phyloP scores from a whole-genome alignment of 2,888 invertebrate genomes.

The Scaptomyza parva region DNA sequence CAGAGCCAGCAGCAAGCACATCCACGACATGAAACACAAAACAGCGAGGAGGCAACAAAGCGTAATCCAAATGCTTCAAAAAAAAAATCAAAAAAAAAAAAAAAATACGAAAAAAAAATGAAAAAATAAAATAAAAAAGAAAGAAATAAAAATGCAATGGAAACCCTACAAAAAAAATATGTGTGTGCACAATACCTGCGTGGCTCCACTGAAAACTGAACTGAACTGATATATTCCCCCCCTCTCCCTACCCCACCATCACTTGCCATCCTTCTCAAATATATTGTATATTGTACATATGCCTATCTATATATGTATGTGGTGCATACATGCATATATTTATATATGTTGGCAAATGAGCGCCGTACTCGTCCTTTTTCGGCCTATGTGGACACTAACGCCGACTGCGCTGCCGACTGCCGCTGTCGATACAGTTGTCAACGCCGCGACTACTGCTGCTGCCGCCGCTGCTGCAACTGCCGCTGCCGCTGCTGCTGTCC shows the following conservation, averaged over 20 bases:
- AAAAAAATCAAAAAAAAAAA: constrained; percentile 23
- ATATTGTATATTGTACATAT: constrained; percentile 20
- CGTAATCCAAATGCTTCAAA: constrained; percentile 78
- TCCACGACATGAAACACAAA: constrained; percentile 33
- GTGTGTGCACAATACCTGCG: constrained; percentile 52
- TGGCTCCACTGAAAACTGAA: not conserved
- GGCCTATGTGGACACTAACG: constrained; percentile 67
- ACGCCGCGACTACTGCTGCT: constrained; percentile 7
- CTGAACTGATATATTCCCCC: not conserved
- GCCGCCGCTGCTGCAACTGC: not conserved
- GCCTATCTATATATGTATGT: constrained; percentile 12
- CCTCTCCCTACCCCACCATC: not conserved
- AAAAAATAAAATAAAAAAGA: constrained; percentile 35
- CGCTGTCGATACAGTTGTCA: constrained; percentile 27
- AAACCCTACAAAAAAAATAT: constrained; percentile 80
- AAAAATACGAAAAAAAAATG: constrained; percentile 40
- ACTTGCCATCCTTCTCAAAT: not conserved
- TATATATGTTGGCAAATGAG: constrained; percentile 68
- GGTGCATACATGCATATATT: constrained; percentile 1
- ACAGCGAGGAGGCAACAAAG: constrained; percentile 60
- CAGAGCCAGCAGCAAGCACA: constrained; percentile 21
- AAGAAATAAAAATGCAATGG: constrained; percentile 66
- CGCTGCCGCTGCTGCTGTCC: constrained; percentile 4
- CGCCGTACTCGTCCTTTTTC: constrained; percentile 77
- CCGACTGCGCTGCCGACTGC: constrained; percentile 32